phyloP scores from a whole-genome alignment of 2,797 vertebrate species.

The Fratercula arctica region DNA sequence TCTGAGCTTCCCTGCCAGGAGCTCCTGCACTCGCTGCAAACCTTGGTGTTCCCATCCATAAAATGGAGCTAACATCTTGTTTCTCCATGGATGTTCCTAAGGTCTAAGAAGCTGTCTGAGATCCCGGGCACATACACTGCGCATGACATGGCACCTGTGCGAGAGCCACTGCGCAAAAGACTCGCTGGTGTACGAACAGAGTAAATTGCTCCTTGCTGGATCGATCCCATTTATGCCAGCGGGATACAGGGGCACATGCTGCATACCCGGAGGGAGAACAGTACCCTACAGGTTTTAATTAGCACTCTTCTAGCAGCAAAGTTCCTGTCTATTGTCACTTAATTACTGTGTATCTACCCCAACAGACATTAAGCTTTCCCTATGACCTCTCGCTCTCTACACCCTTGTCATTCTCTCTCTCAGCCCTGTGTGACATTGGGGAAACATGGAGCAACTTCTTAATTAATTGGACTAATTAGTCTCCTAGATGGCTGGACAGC shows the following conservation, averaged over 20 bases:
- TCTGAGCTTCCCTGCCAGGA: not conserved
- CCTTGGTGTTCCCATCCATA: not conserved
- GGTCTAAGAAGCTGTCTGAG: not conserved
- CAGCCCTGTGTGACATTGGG: slow-evolving; percentile 55
- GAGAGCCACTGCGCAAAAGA: not conserved
- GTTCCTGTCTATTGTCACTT: slow-evolving; percentile 61
- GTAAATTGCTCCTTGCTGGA: not conserved
- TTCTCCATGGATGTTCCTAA: not conserved
- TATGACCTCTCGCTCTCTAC: slow-evolving; percentile 60
- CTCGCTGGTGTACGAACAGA: accelerated
- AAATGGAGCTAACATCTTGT: not conserved
- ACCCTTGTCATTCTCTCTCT: slow-evolving; percentile 66
- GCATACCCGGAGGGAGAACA: not conserved
- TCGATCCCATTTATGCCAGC: not conserved
- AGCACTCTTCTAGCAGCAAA: slow-evolving; percentile 42
- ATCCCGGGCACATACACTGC: accelerated
- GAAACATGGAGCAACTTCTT: slow-evolving; percentile 77
- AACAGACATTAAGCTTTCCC: slow-evolving; percentile 46
- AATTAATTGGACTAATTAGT: slow-evolving; percentile 95
- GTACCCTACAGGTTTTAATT: slow-evolving; percentile 63
- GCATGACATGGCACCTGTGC: accelerated
- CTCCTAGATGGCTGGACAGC: slow-evolving; percentile 87
- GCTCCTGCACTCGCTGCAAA: accelerated
- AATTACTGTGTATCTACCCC: slow-evolving; percentile 64
- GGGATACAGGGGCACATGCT: not conserved